phyloP scores from a whole-genome alignment of 2,888 invertebrate species.

The Tubiluchus corallicola region DNA sequence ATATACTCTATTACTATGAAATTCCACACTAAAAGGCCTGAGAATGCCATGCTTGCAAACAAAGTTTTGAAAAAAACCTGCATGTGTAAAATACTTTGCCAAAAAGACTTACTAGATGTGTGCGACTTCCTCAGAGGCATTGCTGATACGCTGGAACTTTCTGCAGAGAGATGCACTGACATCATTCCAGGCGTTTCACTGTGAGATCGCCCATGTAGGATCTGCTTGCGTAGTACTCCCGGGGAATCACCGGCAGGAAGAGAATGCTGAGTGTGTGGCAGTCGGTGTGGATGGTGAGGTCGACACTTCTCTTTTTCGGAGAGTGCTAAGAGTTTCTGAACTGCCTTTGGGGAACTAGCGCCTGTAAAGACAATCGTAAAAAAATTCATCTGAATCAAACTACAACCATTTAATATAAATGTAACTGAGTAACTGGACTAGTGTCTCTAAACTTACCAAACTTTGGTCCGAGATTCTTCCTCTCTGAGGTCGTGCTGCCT shows the following conservation, averaged over 20 bases:
- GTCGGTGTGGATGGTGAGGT: constrained; percentile 61
- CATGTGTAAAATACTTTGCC: constrained; percentile 18
- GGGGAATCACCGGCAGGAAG: constrained; percentile 20
- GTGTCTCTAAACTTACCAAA: constrained; percentile 25
- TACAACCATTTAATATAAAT: constrained; percentile 4
- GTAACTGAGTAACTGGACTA: not conserved
- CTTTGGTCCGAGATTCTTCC: constrained; percentile 30
- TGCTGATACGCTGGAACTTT: constrained; percentile 85
- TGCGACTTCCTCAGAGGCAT: constrained; percentile 62
- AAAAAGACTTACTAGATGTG: constrained; percentile 24
- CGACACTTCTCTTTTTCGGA: constrained; percentile 49
- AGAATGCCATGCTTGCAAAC: no score
- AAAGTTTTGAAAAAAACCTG: not conserved
- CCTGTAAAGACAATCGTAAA: constrained; percentile 32
- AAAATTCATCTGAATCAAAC: constrained; percentile 11
- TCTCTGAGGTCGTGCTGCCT: constrained; percentile 41
- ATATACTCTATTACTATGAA: no score
- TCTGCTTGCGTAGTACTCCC: constrained; percentile 28
- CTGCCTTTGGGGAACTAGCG: constrained; percentile 88
- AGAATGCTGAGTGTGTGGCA: constrained; percentile 24
- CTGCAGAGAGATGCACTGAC: constrained; percentile 72
- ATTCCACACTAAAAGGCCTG: no score
- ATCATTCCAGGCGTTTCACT: constrained; percentile 49
- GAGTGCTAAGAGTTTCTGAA: constrained; percentile 77
- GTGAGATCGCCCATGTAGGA: constrained; percentile 61